Evolutionary conservation across 2,888 invertebrate genomes (phyloP), one percentile per base, ranked within the genome.

Genomic region (Coelinius sp.): DNA sequence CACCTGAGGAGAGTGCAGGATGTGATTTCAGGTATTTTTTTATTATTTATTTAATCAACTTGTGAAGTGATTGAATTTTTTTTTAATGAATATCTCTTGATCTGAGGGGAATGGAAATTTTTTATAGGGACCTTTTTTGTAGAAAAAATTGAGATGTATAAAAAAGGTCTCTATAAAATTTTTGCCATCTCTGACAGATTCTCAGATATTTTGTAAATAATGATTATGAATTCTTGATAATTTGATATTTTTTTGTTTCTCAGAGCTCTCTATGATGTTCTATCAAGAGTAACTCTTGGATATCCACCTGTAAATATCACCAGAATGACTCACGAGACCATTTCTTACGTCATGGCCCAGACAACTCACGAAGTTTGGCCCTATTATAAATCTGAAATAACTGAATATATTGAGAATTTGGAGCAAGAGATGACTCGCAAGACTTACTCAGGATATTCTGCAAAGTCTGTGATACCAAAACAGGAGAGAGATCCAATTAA

Each of bases 241-340:
- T n/a, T n/a, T n/a, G n/a, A n/a, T n/a, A n/a, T n/a, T n/a, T n/a
- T 20, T 6, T 20, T 64, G 59, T 49, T 64, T 84, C 80, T 25
- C 73, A 87, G 86, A 31, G 77, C 78, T 31, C 76, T 83, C 14
- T 87, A 87, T 46, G 71, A 83, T n/a, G 78, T 82, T 71, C 76
- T 87, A 22, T 79, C 83, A 73, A 78, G 76, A n/a, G 77, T 81
- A 35, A 76, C 80, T 3, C 41, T 73, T 8, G 82, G 80, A 4
- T 59, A 77, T 31, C 70, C 78, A 0, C 56, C 70, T 8, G 68
- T 79, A 5, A 69, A 79, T 25, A 68, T 84, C 38, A 74, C 83
- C 0, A 10, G 22, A 27, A 74, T 71, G 7, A 79, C 77, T 14
- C 68, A 73, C n/a, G 71, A 73, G 35, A 73, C 75, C 10, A 74